Evolutionary conservation across 2,113 vertebrate species (phyloP), one percentile per base, ranked within the genome.

Genomic region (Fregata magnificens): DNA sequence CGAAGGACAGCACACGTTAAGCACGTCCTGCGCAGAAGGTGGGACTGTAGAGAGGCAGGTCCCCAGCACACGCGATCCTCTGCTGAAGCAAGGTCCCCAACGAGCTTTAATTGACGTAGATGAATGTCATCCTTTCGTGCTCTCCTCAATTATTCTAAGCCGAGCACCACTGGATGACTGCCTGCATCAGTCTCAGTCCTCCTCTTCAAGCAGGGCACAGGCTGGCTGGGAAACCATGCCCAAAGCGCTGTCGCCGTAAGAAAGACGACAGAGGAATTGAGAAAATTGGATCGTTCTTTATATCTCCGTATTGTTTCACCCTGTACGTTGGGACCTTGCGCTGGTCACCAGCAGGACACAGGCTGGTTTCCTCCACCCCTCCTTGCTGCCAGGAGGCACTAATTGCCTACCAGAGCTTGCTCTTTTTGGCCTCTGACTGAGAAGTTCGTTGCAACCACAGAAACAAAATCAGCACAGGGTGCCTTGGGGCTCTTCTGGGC

Each of bases 1-100:
- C 2, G 6, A 66, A 74, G 66, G 67, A 67, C 31, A 9, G 24
- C 2, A 3, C 1, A 1, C 0, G 5, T 17, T n/a, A 38, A 42
- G 26, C 21, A 11, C 1, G 3, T 70, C 56, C 69, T 29, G 16
- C 2, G 0, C 16, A 31, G 31, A 34, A 56, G 42, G 34, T 78
- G 82, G 45, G 55, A 45, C 9, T 29, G 17, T 21, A 25, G 36
- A 67, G 59, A 86, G 34, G 47, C 47, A 25, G 25, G 59, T 55
- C 52, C 61, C 38, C 22, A 31, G 66, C 44, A 26, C 26, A 4
- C 3, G 3, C 21, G 36, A 78, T 62, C 34, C 19, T 86, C 53
- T 62, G 86, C 47, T 74, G 47, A 52, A 62, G 59, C 11, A 14
- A 78, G 44, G 72, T 69, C 77, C 71, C 66, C 38, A 9, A 10